phyloP scores from a whole-genome alignment of 2,888 invertebrate species.

The Poecilus cupreus region DNA sequence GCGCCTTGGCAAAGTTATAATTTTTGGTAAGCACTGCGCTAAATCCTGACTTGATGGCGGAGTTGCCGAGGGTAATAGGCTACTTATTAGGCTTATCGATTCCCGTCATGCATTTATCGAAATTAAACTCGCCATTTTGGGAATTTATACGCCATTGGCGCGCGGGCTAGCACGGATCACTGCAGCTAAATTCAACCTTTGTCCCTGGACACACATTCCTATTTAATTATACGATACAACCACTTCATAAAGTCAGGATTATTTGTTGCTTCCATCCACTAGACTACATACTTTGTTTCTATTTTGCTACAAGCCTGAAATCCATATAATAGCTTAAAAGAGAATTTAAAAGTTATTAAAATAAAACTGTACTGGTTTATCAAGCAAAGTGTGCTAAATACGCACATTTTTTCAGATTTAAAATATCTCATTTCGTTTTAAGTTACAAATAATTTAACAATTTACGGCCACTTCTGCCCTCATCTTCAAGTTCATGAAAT shows the following conservation, averaged over 20 bases:
- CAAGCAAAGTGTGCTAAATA: too few relatives aligned
- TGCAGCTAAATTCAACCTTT: not conserved
- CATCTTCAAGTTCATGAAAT: too few relatives aligned
- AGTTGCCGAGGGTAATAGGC: conserved; percentile 1
- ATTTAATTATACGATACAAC: not conserved
- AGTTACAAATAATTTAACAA: too few relatives aligned
- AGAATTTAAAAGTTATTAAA: too few relatives aligned
- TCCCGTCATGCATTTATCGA: conserved; percentile 25
- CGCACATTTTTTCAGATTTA: too few relatives aligned
- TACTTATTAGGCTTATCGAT: conserved; percentile 35
- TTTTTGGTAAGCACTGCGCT: not conserved
- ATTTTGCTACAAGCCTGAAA: not conserved
- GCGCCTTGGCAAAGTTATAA: too few relatives aligned
- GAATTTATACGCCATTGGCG: conserved; percentile 25
- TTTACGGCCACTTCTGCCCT: too few relatives aligned
- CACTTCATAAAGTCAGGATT: too few relatives aligned
- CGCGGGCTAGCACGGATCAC: not conserved
- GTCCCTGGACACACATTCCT: not conserved
- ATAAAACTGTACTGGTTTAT: too few relatives aligned
- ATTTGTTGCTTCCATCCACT: too few relatives aligned
- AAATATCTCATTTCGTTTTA: too few relatives aligned
- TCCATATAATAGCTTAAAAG: not conserved
- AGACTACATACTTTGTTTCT: too few relatives aligned
- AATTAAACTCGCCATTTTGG: not conserved
- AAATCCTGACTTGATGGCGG: not conserved